Conservation (phyloP, 2,888 invertebrate species). For the Sesamia inferens region DNA sequence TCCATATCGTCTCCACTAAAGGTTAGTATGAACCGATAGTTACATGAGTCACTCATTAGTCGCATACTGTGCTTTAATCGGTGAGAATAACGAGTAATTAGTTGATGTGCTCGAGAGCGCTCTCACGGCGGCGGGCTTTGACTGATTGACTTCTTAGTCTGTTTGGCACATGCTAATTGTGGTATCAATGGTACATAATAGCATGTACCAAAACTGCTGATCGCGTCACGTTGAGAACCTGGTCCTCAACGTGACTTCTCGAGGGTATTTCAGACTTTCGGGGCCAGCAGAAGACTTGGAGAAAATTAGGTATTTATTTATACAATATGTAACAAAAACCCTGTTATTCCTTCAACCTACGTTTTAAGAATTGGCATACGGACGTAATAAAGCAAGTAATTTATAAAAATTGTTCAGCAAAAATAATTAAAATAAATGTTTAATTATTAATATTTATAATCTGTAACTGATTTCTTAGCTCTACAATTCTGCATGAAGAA, state of each 20-base stretch:
- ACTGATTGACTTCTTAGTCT: conserved; percentile 71
- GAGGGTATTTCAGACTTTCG: not conserved
- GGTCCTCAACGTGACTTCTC: not conserved
- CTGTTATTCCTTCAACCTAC: no score
- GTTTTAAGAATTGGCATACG: no score
- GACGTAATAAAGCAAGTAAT: no score
- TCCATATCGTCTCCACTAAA: conserved; percentile 45
- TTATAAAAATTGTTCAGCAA: no score
- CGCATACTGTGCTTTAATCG: conserved; percentile 90
- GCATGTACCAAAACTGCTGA: no score
- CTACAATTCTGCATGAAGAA: no score
- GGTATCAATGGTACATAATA: conserved; percentile 2
- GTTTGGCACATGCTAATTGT: conserved; percentile 61
- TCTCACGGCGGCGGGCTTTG: conserved; percentile 79
- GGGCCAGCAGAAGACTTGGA: not conserved
- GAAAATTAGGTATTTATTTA: no score
- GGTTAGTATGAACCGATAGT: conserved; percentile 66
- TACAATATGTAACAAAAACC: no score
- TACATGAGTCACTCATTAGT: conserved; percentile 88
- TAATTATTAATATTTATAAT: no score
- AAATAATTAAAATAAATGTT: no score
- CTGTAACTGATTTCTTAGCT: no score
- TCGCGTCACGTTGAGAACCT: no score
- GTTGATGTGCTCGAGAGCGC: conserved; percentile 76
- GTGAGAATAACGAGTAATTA: conserved; percentile 88